Evolutionary conservation across 2,888 invertebrate species (phyloP), one percentile per base, ranked within the genome.

Genomic region (Athripsodes cinereus): DNA sequence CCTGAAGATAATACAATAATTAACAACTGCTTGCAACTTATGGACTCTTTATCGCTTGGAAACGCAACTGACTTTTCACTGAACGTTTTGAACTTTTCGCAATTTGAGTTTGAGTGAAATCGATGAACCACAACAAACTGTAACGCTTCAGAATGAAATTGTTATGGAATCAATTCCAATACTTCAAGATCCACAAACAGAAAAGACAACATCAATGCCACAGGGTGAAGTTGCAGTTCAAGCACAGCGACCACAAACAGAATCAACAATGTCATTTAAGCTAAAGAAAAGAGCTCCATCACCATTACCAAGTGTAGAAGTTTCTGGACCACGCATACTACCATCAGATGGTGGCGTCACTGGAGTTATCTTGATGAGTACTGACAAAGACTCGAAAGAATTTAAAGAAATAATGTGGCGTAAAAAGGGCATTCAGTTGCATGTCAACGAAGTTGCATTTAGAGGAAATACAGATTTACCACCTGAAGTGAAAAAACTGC

Each of bases 401-500:
- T 19, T 47, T 13, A 20, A 47, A 47, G 47, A 47, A 47, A 20
- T 47, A 3, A 47, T 47, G 47, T 47, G 47, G 47, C 47, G 47
- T 47, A 47, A 47, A 20, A 47, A 47, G 21, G 8, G 19, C 47
- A 47, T 47, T 18, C 47, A 47, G 47, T 47, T 47, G 47, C 47
- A 47, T 20, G 47, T 47, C 47, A 47, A 47, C 19, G 47, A 47
- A 47, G 21, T 47, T 20, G 47, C 21, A 47, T 47, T 47, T 47
- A 47, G 47, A 47, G 47, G 47, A 8, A 47, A 47, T 47, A 47
- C 47, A 47, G 47, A 47, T 47, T 20, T 47, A 47, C 47, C 18
- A 20, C 19, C 47, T 47, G 47, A 47, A 20, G 47, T 47, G 47
- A 47, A 47, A 47, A 47, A 47, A 2, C 21, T 47, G 47, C 47